Conservation (phyloP, 1,140 invertebrate genomes). For the Aphaenogaster floridana region DNA sequence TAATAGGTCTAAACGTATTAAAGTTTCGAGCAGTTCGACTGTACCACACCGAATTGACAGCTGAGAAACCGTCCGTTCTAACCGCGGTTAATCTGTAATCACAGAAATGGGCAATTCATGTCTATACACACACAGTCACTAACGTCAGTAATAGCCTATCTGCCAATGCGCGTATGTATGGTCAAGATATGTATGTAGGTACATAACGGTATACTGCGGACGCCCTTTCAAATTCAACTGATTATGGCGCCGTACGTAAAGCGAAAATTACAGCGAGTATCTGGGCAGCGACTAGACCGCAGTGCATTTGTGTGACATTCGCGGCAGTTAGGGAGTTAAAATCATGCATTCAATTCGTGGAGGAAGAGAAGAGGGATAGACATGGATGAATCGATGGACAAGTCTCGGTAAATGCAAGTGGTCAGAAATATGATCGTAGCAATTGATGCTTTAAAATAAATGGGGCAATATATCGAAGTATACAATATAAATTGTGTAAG, state of each 20-base stretch:
- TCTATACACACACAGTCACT: slow-evolving; percentile 27
- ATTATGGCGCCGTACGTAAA: slow-evolving; percentile 47
- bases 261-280: slow-evolving; percentile 60
- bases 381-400: slow-evolving; percentile 20
- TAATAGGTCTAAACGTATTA: slow-evolving; percentile 25
- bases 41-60: neutral
- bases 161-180: slow-evolving; percentile 24
- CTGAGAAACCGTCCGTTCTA: slow-evolving; percentile 56
- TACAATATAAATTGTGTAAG: neutral
- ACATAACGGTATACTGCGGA: slow-evolving; percentile 15
- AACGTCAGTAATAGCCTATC: slow-evolving; percentile 62
- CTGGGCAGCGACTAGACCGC: slow-evolving; percentile 25
- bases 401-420: slow-evolving; percentile 31
- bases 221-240: slow-evolving; percentile 59
- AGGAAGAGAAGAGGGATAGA: neutral
- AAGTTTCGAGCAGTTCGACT: slow-evolving; percentile 4
- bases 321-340: slow-evolving; percentile 48
- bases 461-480: neutral
- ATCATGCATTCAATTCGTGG: slow-evolving; percentile 60
- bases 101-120: slow-evolving; percentile 38
- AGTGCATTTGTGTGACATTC: slow-evolving; percentile 58
- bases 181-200: slow-evolving; percentile 47
- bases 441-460: neutral
- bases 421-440: neutral
- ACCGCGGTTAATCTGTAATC: slow-evolving; percentile 58